Percentiles rank a stretch among this genome's conserved stretches.
phyloP scores from a whole-genome alignment of 1,140 invertebrate species.

The Lysiphlebus fabarum region DNA sequence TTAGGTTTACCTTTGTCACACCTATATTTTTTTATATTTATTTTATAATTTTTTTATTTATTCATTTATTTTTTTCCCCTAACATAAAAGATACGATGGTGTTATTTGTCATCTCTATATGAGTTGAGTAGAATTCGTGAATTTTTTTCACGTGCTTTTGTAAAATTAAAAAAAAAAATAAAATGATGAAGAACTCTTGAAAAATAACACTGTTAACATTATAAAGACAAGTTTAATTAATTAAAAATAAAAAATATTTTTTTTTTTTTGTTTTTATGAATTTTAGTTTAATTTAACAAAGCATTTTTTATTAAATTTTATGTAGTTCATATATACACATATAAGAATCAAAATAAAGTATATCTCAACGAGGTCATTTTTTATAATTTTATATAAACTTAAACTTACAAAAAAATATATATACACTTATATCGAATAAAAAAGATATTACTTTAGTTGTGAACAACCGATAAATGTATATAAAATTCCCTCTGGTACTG shows the following conservation, averaged over 20 bases:
- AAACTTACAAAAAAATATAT: neutral
- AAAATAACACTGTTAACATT: neutral
- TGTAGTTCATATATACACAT: too few relatives aligned
- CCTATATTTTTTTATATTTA: too few relatives aligned
- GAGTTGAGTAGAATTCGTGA: neutral
- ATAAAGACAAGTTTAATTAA: neutral
- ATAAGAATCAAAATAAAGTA: too few relatives aligned
- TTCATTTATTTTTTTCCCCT: neutral
- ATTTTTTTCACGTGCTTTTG: neutral
- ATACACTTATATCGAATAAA: conserved; percentile 11
- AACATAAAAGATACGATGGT: neutral
- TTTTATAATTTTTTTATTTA: neutral
- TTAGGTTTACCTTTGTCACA: too few relatives aligned
- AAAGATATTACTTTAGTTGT: conserved; percentile 7
- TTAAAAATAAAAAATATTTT: neutral
- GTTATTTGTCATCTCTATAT: neutral
- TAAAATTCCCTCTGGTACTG: neutral
- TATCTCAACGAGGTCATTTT: too few relatives aligned
- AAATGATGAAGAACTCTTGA: neutral
- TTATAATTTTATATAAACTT: neutral
- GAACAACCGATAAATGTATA: conserved; percentile 5
- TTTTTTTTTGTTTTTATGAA: neutral
- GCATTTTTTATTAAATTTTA: neutral
- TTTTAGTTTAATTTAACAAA: neutral
- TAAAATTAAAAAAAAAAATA: neutral